phyloP scores from a whole-genome alignment of 2,888 invertebrate species.

The Ormyrus labotus region DNA sequence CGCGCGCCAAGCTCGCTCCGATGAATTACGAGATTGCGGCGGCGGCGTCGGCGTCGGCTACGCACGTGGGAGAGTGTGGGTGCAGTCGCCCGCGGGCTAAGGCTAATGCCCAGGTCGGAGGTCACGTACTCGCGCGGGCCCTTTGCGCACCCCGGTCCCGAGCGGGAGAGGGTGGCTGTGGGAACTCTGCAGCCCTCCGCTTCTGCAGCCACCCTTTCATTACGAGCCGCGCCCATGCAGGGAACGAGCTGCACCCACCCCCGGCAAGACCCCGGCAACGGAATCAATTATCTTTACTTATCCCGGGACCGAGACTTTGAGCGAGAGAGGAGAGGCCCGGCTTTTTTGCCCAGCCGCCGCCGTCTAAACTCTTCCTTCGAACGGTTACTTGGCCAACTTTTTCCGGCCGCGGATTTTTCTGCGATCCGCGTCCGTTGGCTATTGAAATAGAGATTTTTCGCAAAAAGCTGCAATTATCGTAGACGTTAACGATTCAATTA shows the following conservation, averaged over 20 bases:
- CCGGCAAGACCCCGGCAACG: slow-evolving; percentile 39
- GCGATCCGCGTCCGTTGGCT: too few relatives aligned
- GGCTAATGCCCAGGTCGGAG: slow-evolving; percentile 74
- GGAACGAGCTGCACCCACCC: slow-evolving; percentile 14
- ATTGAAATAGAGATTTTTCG: too few relatives aligned
- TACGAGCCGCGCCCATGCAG: slow-evolving; percentile 60
- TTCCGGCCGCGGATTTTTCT: too few relatives aligned
- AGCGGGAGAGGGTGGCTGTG: slow-evolving; percentile 64
- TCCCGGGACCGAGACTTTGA: slow-evolving; percentile 20
- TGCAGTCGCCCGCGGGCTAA: slow-evolving; percentile 61
- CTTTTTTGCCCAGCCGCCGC: neutral
- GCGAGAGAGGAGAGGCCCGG: neutral
- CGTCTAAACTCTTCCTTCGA: too few relatives aligned
- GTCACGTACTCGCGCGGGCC: slow-evolving; percentile 65
- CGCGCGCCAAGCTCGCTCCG: slow-evolving; percentile 29
- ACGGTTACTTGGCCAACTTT: too few relatives aligned
- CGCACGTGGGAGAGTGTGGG: slow-evolving; percentile 57
- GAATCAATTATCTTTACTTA: slow-evolving; percentile 58
- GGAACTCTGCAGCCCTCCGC: slow-evolving; percentile 64
- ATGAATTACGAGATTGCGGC: slow-evolving; percentile 57
- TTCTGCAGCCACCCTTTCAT: slow-evolving; percentile 62
- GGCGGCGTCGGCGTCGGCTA: neutral
- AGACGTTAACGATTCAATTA: too few relatives aligned
- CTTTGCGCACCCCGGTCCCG: slow-evolving; percentile 48
- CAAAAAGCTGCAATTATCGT: too few relatives aligned